phyloP scores from a whole-genome alignment of 2,888 invertebrate species.

The Thymelicus sylvestris region DNA sequence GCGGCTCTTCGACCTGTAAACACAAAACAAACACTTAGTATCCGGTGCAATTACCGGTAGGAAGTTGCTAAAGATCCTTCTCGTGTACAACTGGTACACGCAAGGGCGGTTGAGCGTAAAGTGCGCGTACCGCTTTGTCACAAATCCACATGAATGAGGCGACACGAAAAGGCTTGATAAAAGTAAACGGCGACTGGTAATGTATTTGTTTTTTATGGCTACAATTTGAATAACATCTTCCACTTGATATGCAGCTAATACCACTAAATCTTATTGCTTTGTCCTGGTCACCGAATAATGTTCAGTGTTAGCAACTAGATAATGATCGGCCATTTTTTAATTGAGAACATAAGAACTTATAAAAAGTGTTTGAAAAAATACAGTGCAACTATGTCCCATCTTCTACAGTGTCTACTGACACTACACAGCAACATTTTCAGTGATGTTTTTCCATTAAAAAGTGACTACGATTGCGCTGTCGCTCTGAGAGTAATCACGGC shows the following conservation, averaged over 20 bases:
- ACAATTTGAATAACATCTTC: too few species aligned
- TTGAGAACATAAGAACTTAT: too few species aligned
- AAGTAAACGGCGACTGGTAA: too few species aligned
- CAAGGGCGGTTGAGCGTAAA: conserved; percentile 17
- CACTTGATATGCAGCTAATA: too few species aligned
- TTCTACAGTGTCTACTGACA: neutral
- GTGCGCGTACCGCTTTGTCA: conserved; percentile 29
- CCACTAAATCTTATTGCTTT: too few species aligned
- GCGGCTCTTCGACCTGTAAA: conserved; percentile 94
- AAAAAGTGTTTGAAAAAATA: too few species aligned
- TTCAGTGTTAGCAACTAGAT: too few species aligned
- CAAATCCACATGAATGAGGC: conserved; percentile 21
- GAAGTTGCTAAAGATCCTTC: conserved; percentile 20
- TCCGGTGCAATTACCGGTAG: neutral
- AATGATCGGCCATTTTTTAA: too few species aligned
- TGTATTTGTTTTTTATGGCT: too few species aligned
- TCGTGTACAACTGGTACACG: conserved; percentile 13
- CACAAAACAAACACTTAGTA: conserved; percentile 3
- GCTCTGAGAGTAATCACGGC: conserved; percentile 37
- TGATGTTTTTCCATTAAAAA: neutral
- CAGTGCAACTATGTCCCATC: neutral
- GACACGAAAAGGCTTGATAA: conserved; percentile 19
- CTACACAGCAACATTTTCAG: neutral
- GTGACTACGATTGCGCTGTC: conserved; percentile 17
- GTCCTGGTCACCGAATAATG: too few species aligned